Conservation (phyloP, 2,113 vertebrate species). For the Callithrix jacchus region DNA sequence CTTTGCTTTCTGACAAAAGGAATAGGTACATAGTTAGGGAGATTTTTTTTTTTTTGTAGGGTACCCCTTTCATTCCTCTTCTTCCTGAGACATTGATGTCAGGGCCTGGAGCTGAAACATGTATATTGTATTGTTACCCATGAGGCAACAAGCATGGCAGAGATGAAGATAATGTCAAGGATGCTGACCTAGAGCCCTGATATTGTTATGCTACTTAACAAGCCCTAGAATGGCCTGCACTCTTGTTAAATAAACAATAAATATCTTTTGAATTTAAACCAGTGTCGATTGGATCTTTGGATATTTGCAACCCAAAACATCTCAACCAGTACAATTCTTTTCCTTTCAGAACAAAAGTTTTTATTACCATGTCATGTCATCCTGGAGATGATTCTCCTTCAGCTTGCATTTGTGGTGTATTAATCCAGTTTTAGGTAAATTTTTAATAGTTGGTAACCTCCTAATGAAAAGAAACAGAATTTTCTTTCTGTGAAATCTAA, state of each 20-base stretch:
- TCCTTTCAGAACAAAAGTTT: not conserved
- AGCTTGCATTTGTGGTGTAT: not conserved
- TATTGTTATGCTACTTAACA: not conserved
- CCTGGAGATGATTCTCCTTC: not conserved
- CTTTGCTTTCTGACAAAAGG: not conserved
- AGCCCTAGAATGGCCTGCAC: not conserved
- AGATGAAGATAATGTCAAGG: not conserved
- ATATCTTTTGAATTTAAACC: not conserved
- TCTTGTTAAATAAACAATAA: not conserved
- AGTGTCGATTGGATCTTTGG: not conserved
- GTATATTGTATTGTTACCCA: not conserved
- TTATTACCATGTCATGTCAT: not conserved
- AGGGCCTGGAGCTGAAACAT: not conserved
- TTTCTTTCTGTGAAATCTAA: conserved; percentile 27
- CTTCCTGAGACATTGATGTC: not conserved
- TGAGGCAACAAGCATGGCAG: not conserved
- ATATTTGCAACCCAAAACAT: not conserved
- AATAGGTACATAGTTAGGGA: not conserved
- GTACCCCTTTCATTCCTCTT: not conserved
- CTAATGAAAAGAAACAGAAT: not conserved
- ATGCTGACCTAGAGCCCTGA: not conserved
- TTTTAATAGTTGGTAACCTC: not conserved
- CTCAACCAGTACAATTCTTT: not conserved
- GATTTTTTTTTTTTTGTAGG: not conserved
- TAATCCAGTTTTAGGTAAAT: not conserved